A percentile compares a stretch with the other conserved stretches of the same genome.
Conservation (phyloP, 2,888 invertebrate species). For the Timandra comae region DNA sequence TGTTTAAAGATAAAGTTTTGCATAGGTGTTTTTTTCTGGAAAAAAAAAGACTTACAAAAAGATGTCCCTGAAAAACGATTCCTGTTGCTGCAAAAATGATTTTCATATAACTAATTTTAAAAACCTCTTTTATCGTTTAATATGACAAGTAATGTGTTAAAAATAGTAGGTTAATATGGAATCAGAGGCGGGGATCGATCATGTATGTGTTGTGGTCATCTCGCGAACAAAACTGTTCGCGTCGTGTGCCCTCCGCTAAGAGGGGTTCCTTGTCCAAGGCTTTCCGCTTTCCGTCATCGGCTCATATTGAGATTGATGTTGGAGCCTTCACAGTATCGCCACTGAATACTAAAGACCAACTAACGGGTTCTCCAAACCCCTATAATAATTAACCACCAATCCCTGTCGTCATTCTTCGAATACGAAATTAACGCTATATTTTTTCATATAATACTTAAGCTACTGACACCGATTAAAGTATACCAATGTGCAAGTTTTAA, state of each 20-base stretch:
- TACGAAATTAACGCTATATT: conserved; percentile 66
- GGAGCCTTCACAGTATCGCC: conserved; percentile 45
- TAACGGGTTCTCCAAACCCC: conserved; percentile 53
- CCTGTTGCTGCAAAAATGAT: no score
- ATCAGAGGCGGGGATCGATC: no score
- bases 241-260: conserved; percentile 45
- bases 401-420: conserved; percentile 59
- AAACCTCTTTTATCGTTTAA: no score
- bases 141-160: no score
- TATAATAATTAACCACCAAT: conserved; percentile 58
- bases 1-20: no score
- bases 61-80: no score
- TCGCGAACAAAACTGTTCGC: conserved; percentile 32
- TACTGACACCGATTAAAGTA: conserved; percentile 17
- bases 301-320: conserved; percentile 74
- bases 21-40: no score
- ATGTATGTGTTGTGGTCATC: conserved; percentile 28
- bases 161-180: no score
- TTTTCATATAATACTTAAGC: conserved; percentile 66
- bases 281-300: conserved; percentile 67
- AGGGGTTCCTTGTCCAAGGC: conserved; percentile 68
- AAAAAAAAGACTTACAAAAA: no score
- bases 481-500: conserved; percentile 5
- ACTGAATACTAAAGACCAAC: conserved; percentile 67
- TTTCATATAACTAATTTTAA: no score